These are phyloP conservation scores for Shinisaurus crocodilurus DNA, from an alignment of 2,113 vertebrate genomes.

Conservation along the genomic window DNA sequence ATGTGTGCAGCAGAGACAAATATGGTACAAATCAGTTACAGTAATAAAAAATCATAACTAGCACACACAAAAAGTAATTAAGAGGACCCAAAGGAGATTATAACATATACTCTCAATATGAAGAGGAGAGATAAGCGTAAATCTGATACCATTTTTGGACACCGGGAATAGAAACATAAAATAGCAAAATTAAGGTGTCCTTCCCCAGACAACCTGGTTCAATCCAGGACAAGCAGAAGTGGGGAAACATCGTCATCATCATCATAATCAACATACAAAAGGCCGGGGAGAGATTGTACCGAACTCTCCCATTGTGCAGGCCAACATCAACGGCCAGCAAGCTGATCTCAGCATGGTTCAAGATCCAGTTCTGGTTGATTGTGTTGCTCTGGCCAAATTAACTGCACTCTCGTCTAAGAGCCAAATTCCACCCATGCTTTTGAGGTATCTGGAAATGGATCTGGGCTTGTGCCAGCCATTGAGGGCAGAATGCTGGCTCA, in stretches of 20 bases:
- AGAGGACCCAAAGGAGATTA: constrained; percentile 11
- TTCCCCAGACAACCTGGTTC: background rate
- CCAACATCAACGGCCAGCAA: background rate
- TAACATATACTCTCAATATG: constrained; percentile 23
- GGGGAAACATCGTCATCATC: too few relatives aligned
- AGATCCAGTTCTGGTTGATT: background rate
- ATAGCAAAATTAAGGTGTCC: fast-evolving
- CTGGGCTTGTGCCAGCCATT: background rate
- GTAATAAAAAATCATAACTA: constrained; percentile 78
- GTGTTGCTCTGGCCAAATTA: background rate
- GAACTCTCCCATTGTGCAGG: background rate
- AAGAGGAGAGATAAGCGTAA: constrained; percentile 35
- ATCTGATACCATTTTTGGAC: fast-evolving
- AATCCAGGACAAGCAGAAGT: background rate
- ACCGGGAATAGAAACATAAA: background rate
- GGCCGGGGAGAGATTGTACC: background rate
- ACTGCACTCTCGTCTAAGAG: too few relatives aligned
- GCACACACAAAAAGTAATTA: constrained; percentile 26
- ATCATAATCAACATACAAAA: background rate
- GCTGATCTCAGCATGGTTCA: too few relatives aligned
- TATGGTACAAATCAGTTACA: constrained; percentile 94
- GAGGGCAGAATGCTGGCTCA: background rate
- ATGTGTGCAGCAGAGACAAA: constrained; percentile 88
- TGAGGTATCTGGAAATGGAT: background rate
- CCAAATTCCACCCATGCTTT: background rate